Evolutionary conservation across 2,113 vertebrate species (phyloP), one percentile per base, ranked within the genome.

Genomic region (Vulpes vulpes): DNA sequence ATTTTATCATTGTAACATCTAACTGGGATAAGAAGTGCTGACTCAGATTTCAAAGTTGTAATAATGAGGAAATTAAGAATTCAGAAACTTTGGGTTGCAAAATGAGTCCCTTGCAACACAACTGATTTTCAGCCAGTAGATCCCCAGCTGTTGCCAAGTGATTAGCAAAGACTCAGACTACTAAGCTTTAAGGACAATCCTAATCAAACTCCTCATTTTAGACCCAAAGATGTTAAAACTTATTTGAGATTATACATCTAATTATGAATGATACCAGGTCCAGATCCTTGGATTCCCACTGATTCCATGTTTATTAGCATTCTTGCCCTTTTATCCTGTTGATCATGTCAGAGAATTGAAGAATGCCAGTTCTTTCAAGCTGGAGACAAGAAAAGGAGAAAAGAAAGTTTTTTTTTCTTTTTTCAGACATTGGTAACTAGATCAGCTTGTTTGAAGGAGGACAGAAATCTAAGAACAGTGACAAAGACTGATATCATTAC

Each of bases 1-100:
- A 49, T 94, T 86, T 78, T 82, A 38, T 88, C 69, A 80, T n/a
- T 27, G 35, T 74, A 90, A 65, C 55, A 87, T 90, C 14, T 90
- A 86, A 64, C 49, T 83, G 15, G 49, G 19, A 49, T 92, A 57
- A 95, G 62, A 73, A 97, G 11, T 11, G 14, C 16, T 86, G 89
- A 73, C 65, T 73, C 55, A 83, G 71, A 87, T 92, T 92, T 87
- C 25, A 78, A 89, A 92, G 71, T 79, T 90, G 4, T 85, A 83
- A 35, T 82, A 62, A 93, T 51, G 65, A 89, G 55, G 79, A 92
- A 95, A 17, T 59, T 76, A 78, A 95, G 64, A 92, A 92, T 96
- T 95, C 60, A 43, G 51, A 89, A 95, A 57, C 23, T 7, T 67
- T 79, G 30, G 27, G 17, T 95, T 92, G 23, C 69, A 96, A 93